These are phyloP conservation scores for Drosophila cognata DNA, from an alignment of 2,888 invertebrate genomes.

Conservation along the genomic window DNA sequence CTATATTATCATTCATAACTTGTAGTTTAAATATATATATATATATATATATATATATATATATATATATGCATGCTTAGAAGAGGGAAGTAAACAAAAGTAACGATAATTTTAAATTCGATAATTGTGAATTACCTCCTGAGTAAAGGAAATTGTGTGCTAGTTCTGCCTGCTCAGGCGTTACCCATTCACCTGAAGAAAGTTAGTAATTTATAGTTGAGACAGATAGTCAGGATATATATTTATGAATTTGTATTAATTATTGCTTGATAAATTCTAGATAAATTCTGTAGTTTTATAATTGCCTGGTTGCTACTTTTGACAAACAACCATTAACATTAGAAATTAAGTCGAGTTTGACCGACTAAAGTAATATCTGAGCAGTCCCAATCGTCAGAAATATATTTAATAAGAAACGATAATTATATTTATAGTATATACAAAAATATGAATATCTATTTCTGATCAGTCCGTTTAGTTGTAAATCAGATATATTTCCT, in stretches of 20 bases:
- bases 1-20: not conserved
- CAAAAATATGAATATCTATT: not conserved
- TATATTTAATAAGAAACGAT: not conserved
- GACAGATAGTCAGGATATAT: slow-evolving; percentile 3
- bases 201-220: slow-evolving; percentile 49
- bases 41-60: not conserved
- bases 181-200: slow-evolving; percentile 89
- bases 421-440: not conserved
- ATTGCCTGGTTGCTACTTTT: not conserved
- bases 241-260: slow-evolving; percentile 45
- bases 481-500: not conserved
- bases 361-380: not conserved
- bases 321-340: not conserved
- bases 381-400: not conserved
- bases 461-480: not conserved
- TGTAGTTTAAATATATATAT: not conserved
- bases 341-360: not conserved
- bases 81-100: slow-evolving; percentile 2
- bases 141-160: slow-evolving; percentile 95
- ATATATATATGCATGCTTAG: slow-evolving; percentile 26
- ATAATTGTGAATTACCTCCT: slow-evolving; percentile 87
- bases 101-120: slow-evolving; percentile 26
- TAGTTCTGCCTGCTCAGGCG: slow-evolving; percentile 92
- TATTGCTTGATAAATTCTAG: not conserved
- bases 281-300: not conserved